Conservation (phyloP, 2,797 vertebrate genomes). For the Esox lucius region DNA sequence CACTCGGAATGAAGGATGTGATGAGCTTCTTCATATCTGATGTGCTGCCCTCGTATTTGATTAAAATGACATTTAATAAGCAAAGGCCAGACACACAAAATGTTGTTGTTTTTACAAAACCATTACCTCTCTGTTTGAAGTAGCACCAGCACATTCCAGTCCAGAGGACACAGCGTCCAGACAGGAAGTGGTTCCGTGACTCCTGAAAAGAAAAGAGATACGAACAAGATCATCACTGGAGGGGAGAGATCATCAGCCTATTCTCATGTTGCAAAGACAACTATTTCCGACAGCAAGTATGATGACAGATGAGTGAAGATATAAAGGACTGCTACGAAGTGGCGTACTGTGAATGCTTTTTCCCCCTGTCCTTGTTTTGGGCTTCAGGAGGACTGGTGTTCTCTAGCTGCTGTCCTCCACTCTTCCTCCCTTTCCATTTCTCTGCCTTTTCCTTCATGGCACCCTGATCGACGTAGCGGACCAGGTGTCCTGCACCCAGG, state of each 20-base stretch:
- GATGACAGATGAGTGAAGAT: neutral
- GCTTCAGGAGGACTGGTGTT: constrained; percentile 36
- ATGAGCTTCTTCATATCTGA: neutral
- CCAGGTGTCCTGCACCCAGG: constrained; percentile 58
- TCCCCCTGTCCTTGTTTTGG: constrained; percentile 44
- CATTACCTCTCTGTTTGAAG: constrained; percentile 59
- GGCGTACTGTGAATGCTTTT: constrained; percentile 61
- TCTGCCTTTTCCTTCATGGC: constrained; percentile 82
- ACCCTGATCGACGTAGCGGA: constrained; percentile 72
- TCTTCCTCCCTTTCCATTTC: constrained; percentile 78
- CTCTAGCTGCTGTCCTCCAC: constrained; percentile 49
- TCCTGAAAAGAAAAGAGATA: constrained; percentile 43
- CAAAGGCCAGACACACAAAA: neutral
- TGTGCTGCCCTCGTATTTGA: neutral
- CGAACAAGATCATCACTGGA: neutral
- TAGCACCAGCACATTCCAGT: constrained; percentile 46
- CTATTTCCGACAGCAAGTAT: neutral
- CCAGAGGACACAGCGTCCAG: constrained; percentile 61
- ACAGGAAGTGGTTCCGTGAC: constrained; percentile 47
- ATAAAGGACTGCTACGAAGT: neutral
- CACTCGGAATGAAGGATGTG: neutral
- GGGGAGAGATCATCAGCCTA: neutral
- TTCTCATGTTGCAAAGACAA: neutral
- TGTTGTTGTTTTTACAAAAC: neutral
- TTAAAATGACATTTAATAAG: neutral